phyloP scores from a whole-genome alignment of 2,888 invertebrate species.

The Bombylius major region DNA sequence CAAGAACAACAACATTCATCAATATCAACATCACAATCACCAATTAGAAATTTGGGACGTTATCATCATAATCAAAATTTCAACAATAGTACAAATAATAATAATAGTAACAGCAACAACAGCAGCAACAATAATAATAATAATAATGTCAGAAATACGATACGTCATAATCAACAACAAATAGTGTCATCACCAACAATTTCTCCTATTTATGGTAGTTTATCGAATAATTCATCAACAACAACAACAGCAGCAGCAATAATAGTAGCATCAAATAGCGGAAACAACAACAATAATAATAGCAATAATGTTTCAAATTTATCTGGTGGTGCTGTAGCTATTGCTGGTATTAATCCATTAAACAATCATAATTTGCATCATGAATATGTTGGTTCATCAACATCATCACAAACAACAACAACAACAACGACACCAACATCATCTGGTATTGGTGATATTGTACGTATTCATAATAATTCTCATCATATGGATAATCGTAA shows the following conservation, averaged over 20 bases:
- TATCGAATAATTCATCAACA: not conserved
- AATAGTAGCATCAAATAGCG: not conserved
- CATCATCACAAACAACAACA: not conserved
- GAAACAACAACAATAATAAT: not conserved
- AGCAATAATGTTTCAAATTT: not conserved
- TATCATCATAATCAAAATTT: conserved; percentile 4
- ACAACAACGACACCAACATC: not conserved
- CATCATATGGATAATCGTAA: not conserved
- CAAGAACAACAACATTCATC: conserved; percentile 23
- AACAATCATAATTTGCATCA: conserved; percentile 2
- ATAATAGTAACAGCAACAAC: not conserved
- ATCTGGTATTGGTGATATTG: not conserved
- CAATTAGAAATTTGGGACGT: conserved; percentile 2
- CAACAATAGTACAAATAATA: not conserved
- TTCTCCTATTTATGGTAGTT: conserved; percentile 1
- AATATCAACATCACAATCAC: conserved; percentile 10
- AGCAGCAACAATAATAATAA: conserved; percentile 1
- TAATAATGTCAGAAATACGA: not conserved
- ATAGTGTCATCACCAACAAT: not conserved
- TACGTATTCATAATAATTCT: not conserved
- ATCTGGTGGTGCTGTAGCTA: not conserved
- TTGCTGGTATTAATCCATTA: not conserved
- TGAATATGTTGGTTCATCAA: conserved; percentile 1
- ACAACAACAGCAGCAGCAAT: conserved; percentile 2
- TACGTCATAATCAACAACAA: not conserved